These are phyloP conservation scores for Helicolenus hilgendorfi DNA, from an alignment of 2,797 vertebrate species.

Conservation along the genomic window DNA sequence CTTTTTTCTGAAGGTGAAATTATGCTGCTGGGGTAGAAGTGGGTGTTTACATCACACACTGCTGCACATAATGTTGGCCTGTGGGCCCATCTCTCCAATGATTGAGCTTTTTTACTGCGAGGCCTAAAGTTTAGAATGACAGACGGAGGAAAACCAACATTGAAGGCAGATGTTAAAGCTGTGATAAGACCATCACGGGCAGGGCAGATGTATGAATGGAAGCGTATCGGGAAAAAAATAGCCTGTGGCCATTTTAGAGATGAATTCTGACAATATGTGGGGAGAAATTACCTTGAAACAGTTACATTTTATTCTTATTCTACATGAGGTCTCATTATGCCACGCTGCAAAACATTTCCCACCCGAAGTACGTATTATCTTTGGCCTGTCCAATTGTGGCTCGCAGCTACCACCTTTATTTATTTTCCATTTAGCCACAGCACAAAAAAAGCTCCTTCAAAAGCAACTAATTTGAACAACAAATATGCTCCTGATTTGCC, in stretches of 20 bases:
- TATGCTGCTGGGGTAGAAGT: conserved; percentile 55
- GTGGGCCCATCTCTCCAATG: conserved; percentile 31
- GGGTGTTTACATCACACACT: conserved; percentile 64
- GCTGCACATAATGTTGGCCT: conserved; percentile 63
- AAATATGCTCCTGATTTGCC: conserved; percentile 48
- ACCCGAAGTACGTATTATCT: conserved; percentile 5
- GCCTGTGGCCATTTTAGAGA: conserved; percentile 31
- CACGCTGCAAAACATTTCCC: neutral
- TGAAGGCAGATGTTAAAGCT: conserved; percentile 57
- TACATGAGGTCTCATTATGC: conserved; percentile 20
- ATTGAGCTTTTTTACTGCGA: conserved; percentile 39
- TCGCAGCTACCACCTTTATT: conserved; percentile 34
- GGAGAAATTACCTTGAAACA: conserved; percentile 55
- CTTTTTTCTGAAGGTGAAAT: conserved; percentile 58
- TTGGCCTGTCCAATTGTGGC: conserved; percentile 9
- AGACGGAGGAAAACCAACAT: conserved; percentile 4
- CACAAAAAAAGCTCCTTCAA: conserved; percentile 20
- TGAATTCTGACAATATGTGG: conserved; percentile 18
- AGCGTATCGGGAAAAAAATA: conserved; percentile 19
- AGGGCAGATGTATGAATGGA: conserved; percentile 35
- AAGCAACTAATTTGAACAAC: conserved; percentile 43
- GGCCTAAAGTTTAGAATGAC: conserved; percentile 43
- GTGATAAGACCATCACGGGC: conserved; percentile 42
- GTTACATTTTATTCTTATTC: conserved; percentile 24
- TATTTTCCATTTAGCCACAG: conserved; percentile 40